Conservation (phyloP, 2,797 vertebrate species). For the Cheirogaleus major region DNA sequence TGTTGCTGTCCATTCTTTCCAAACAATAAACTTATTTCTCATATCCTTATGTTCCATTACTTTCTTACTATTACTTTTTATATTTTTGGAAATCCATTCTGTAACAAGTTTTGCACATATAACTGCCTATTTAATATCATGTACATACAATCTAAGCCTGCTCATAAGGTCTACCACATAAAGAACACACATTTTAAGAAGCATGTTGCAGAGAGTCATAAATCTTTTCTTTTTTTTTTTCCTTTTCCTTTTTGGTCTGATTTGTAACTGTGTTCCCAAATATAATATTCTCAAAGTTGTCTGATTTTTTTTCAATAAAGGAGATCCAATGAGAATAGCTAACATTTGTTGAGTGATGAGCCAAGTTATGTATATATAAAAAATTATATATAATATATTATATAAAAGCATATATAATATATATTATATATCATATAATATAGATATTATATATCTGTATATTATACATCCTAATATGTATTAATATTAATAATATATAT, state of each 20-base stretch:
- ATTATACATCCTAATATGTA: no score
- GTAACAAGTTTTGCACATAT: neutral
- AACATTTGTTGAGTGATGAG: neutral
- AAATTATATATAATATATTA: no score
- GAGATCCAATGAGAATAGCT: neutral
- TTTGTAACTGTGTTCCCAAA: neutral
- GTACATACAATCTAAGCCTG: neutral
- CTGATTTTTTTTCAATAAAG: neutral
- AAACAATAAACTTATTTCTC: neutral
- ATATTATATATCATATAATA: no score
- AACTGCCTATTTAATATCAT: neutral
- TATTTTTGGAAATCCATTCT: neutral
- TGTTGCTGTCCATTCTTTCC: neutral
- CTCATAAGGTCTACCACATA: neutral
- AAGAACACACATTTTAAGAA: neutral
- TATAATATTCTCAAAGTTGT: neutral
- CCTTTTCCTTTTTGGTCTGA: neutral
- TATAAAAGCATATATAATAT: no score
- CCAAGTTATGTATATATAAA: neutral
- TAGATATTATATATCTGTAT: no score
- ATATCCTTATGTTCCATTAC: neutral
- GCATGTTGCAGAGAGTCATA: neutral
- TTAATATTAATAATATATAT: neutral
- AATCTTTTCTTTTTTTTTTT: neutral
- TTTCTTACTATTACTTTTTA: neutral